phyloP scores from a whole-genome alignment of 2,888 invertebrate species.

The Tenthredo distinguenda region DNA sequence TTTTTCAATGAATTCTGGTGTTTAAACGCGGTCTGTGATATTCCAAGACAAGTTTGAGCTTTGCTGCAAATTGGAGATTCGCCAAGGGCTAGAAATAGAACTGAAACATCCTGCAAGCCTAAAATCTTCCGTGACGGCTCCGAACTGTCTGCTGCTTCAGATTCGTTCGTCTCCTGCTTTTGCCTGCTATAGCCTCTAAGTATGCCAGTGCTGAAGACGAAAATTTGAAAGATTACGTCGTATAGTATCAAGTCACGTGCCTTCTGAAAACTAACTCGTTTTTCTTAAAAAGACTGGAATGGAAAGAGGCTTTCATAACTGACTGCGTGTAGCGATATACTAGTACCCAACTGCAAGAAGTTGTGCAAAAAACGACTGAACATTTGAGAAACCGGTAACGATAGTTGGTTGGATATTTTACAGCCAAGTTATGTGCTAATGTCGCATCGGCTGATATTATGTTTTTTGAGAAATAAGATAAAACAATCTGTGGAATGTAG shows the following conservation, averaged over 20 bases:
- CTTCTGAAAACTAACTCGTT: not conserved
- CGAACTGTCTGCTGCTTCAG: not conserved
- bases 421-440: not conserved
- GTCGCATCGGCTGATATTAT: not conserved
- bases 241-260: not conserved
- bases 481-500: not conserved
- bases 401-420: not conserved
- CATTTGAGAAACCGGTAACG: not conserved
- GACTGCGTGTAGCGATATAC: not conserved
- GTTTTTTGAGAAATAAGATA: not conserved
- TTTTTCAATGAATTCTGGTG: conserved; percentile 14
- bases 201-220: not conserved
- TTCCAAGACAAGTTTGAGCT: not conserved
- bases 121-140: conserved; percentile 11
- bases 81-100: conserved; percentile 33
- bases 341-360: not conserved
- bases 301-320: not conserved
- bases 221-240: not conserved
- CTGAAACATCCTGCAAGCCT: conserved; percentile 25
- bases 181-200: not conserved
- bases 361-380: not conserved
- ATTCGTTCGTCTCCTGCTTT: too few relatives aligned
- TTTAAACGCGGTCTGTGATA: not conserved
- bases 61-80: conserved; percentile 5
- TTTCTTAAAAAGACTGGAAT: not conserved